These are phyloP conservation scores for Gymnothorax reevesii DNA, from an alignment of 2,797 vertebrate genomes.

Conservation along the genomic window DNA sequence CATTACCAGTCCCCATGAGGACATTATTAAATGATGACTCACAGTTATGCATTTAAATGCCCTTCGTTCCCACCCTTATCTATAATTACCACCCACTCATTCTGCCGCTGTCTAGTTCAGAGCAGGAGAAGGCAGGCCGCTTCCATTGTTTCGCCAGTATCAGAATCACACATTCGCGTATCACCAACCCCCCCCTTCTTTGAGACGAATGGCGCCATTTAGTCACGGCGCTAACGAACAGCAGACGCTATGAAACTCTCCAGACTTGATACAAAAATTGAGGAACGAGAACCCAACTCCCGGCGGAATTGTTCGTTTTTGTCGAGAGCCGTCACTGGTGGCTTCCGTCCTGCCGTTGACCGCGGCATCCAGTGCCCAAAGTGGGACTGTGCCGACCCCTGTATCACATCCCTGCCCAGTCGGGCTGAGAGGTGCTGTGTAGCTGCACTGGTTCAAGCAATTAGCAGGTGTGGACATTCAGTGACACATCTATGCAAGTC, in stretches of 20 bases:
- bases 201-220: neutral
- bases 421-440: neutral
- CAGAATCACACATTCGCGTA: neutral
- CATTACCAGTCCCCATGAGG: constrained; percentile 7
- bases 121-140: neutral
- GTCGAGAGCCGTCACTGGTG: neutral
- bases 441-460: neutral
- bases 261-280: neutral
- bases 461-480: neutral
- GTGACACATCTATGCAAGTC: neutral
- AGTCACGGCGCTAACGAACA: neutral
- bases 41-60: neutral
- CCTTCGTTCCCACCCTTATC: constrained; percentile 22
- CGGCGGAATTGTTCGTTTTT: neutral
- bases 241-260: neutral
- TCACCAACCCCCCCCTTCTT: neutral
- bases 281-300: neutral
- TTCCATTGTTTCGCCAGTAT: neutral
- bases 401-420: too few relatives aligned
- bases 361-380: neutral
- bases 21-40: constrained; percentile 11
- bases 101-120: neutral
- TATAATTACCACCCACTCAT: constrained; percentile 2
- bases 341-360: neutral
- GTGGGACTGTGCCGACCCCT: neutral